Evolutionary conservation across 2,797 vertebrate genomes (phyloP), one percentile per base, ranked within the genome.

Genomic region (Xenentodon cancila): DNA sequence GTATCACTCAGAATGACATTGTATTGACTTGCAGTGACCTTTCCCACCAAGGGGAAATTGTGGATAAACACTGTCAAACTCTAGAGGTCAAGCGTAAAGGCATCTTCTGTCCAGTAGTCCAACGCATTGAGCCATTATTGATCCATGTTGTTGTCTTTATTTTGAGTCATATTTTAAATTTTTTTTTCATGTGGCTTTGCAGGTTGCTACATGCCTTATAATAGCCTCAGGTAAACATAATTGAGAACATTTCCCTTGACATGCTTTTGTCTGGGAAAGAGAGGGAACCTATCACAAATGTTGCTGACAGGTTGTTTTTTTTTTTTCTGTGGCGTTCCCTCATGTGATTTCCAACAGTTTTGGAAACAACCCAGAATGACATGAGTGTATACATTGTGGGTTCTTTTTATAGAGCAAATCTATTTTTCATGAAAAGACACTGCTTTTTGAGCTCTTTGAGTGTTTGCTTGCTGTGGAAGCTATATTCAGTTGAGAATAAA

Each of bases 351-450:
- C 1, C 8, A 72, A 17, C 45, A 56, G 15, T 59, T 72, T 25
- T 64, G 15, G 53, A 55, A 79, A 55, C 58, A 58, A 30, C 58
- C 68, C 12, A 32, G 22, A 77, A 64, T 79, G 51, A 68, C 66
- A 53, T 30, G 52, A 56, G 59, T 50, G 15, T 84, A 80, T 77
- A 62, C 64, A 66, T 66, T 50, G 69, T 76, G 43, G 42, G 43
- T 25, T 81, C 68, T 78, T 82, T 88, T 86, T 84, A 79, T 86
- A 76, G 77, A 80, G 46, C 66, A 70, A 68, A 87, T 90, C 68
- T 72, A 84, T 87, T 74, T 87, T 88, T 88, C 56, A 87, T 85
- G 75, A 82, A 64, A 54, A 49, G 74, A 63, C 40, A 59, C 45
- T 77, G 50, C 48, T 0, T 72, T 73, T 60, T 62, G 21, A 68